These are phyloP conservation scores for Poecilia velifera DNA, from an alignment of 2,797 vertebrate genomes.

Conservation along the genomic window DNA sequence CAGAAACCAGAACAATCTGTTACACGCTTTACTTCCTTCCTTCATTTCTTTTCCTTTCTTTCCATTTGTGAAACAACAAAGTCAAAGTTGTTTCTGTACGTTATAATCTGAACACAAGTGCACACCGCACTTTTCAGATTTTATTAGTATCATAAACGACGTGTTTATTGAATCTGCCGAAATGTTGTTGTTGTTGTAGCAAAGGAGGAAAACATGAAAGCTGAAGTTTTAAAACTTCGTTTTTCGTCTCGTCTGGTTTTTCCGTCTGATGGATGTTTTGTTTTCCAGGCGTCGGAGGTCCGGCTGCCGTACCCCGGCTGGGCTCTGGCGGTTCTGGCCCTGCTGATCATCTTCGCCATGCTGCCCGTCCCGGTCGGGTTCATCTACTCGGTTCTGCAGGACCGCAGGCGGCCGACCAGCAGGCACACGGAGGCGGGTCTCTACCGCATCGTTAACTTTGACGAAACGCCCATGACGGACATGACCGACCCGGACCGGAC, in stretches of 20 bases:
- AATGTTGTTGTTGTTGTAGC: background rate
- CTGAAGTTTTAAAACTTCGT: too few species aligned
- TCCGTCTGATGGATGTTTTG: background rate
- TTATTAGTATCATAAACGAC: background rate
- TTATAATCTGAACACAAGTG: background rate
- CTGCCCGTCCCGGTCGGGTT: slow-evolving; percentile 80
- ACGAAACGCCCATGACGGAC: slow-evolving; percentile 59
- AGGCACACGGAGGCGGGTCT: slow-evolving; percentile 34
- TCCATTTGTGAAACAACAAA: too few species aligned
- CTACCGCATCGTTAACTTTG: slow-evolving; percentile 70
- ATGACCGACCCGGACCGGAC: background rate
- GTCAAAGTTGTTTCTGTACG: too few species aligned
- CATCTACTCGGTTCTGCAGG: slow-evolving; percentile 56
- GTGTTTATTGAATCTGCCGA: background rate
- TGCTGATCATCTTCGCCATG: slow-evolving; percentile 78
- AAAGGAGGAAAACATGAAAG: background rate
- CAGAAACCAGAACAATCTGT: too few species aligned
- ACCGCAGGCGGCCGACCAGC: slow-evolving; percentile 30
- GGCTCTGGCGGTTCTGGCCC: slow-evolving; percentile 72
- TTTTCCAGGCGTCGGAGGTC: slow-evolving; percentile 76
- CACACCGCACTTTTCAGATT: background rate
- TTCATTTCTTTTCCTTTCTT: too few species aligned
- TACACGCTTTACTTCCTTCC: too few species aligned
- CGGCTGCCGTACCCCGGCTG: slow-evolving; percentile 80
- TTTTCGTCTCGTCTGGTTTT: background rate